These are phyloP conservation scores for Leucophora obtusa DNA, from an alignment of 2,888 invertebrate genomes.

Conservation along the genomic window DNA sequence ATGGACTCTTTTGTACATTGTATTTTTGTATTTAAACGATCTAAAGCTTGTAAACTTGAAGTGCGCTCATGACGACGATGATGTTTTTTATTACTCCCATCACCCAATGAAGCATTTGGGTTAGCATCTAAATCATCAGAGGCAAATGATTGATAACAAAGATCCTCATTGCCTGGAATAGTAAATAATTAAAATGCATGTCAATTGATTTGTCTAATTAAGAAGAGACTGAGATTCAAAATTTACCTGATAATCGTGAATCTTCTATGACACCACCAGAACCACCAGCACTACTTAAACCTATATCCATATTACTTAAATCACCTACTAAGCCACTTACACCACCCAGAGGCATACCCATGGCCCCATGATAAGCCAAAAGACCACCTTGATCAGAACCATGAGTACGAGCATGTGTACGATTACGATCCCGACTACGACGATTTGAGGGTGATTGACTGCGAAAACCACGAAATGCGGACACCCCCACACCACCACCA, in stretches of 20 bases:
- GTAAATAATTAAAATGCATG: slow-evolving; percentile 1
- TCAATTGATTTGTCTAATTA: neutral
- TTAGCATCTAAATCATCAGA: slow-evolving; percentile 77
- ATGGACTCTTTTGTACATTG: slow-evolving; percentile 93
- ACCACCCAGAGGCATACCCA: slow-evolving; percentile 66
- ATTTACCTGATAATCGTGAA: slow-evolving; percentile 75
- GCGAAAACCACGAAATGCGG: slow-evolving; percentile 74
- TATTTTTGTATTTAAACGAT: slow-evolving; percentile 91
- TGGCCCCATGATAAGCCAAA: slow-evolving; percentile 74
- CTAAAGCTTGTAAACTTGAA: slow-evolving; percentile 82
- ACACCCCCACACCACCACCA: slow-evolving; percentile 60
- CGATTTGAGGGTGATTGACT: slow-evolving; percentile 78
- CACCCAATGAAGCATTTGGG: slow-evolving; percentile 67
- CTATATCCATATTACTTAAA: slow-evolving; percentile 67
- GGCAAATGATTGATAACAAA: slow-evolving; percentile 77
- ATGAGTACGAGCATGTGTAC: slow-evolving; percentile 74
- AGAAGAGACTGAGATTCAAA: neutral
- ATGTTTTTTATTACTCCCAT: slow-evolving; percentile 72
- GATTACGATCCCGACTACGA: slow-evolving; percentile 77
- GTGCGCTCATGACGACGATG: slow-evolving; percentile 77
- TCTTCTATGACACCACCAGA: slow-evolving; percentile 74
- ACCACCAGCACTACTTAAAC: slow-evolving; percentile 69
- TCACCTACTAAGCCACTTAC: slow-evolving; percentile 63
- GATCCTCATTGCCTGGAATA: slow-evolving; percentile 75
- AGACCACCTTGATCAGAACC: slow-evolving; percentile 77